A percentile compares a stretch with the other conserved stretches of the same genome.
These are phyloP conservation scores for Pseudomyrmex flavicornis DNA, from an alignment of 1,140 invertebrate species.

Conservation along the genomic window DNA sequence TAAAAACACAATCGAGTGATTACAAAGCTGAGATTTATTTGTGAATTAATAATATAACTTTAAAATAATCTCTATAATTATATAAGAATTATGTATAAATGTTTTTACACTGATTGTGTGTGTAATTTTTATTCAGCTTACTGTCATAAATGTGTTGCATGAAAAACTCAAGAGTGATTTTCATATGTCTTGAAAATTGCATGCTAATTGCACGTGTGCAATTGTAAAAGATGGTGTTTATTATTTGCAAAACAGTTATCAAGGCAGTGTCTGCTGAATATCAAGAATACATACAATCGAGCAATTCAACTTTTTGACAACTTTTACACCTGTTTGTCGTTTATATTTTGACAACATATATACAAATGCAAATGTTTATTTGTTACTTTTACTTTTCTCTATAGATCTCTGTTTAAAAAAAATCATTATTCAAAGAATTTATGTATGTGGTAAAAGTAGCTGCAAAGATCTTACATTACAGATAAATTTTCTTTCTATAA, in stretches of 20 bases:
- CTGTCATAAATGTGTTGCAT: slow-evolving; percentile 34
- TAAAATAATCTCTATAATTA: slow-evolving; percentile 83
- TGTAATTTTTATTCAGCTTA: slow-evolving; percentile 57
- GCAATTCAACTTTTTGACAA: slow-evolving; percentile 51
- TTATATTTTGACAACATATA: slow-evolving; percentile 68
- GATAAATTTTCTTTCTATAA: slow-evolving; percentile 42
- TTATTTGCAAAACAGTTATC: slow-evolving; percentile 54
- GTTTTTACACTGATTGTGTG: slow-evolving; percentile 60
- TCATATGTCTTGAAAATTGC: slow-evolving; percentile 43
- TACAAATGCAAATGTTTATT: slow-evolving; percentile 74
- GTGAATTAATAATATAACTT: slow-evolving; percentile 81
- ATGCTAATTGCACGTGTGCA: slow-evolving; percentile 30
- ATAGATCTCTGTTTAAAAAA: slow-evolving; percentile 50
- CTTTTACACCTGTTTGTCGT: slow-evolving; percentile 55
- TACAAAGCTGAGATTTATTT: slow-evolving; percentile 84
- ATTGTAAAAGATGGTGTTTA: slow-evolving; percentile 45
- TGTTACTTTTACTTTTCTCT: slow-evolving; percentile 59
- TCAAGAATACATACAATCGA: slow-evolving; percentile 63
- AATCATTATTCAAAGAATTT: slow-evolving; percentile 32
- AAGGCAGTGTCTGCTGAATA: slow-evolving; percentile 47
- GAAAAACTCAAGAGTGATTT: slow-evolving; percentile 49
- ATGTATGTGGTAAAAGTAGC: slow-evolving; percentile 36
- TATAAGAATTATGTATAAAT: slow-evolving; percentile 74
- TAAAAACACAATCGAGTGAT: slow-evolving; percentile 62
- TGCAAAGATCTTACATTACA: neutral